These are phyloP conservation scores for Ceyx melanurus DNA, from an alignment of 2,113 vertebrate genomes.

Conservation along the genomic window DNA sequence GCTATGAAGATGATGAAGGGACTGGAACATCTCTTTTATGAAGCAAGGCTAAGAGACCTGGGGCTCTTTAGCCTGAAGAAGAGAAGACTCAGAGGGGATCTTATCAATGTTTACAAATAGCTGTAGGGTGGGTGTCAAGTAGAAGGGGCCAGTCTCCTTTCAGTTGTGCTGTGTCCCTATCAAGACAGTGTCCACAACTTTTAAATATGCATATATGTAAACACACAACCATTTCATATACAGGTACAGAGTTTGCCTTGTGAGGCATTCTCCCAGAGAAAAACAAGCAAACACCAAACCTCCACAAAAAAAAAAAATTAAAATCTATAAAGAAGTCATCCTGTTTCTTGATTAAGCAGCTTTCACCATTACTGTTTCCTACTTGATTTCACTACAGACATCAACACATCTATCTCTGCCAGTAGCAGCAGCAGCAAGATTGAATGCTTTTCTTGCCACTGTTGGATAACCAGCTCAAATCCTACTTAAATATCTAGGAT, in stretches of 20 bases:
- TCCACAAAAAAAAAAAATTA: neutral
- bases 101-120: too few relatives aligned
- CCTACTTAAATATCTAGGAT: conserved; percentile 63
- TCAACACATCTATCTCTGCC: neutral
- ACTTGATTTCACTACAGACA: neutral
- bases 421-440: neutral
- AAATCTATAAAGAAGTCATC: too few relatives aligned
- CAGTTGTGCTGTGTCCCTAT: neutral
- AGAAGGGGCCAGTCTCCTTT: too few relatives aligned
- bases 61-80: too few relatives aligned
- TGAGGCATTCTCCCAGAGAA: neutral
- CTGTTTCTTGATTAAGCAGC: neutral
- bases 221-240: neutral
- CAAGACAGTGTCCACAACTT: neutral
- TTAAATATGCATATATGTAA: neutral
- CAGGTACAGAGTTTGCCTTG: neutral
- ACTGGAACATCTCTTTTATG: too few relatives aligned
- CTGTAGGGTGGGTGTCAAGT: too few relatives aligned
- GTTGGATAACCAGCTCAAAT: conserved; percentile 53
- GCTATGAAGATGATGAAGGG: too few relatives aligned
- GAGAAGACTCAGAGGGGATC: too few relatives aligned
- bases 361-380: conserved; percentile 40
- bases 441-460: conserved; percentile 30
- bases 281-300: neutral
- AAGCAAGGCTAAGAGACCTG: too few relatives aligned